Conservation (phyloP, 2,113 vertebrate genomes). For the Lutjanus erythropterus region DNA sequence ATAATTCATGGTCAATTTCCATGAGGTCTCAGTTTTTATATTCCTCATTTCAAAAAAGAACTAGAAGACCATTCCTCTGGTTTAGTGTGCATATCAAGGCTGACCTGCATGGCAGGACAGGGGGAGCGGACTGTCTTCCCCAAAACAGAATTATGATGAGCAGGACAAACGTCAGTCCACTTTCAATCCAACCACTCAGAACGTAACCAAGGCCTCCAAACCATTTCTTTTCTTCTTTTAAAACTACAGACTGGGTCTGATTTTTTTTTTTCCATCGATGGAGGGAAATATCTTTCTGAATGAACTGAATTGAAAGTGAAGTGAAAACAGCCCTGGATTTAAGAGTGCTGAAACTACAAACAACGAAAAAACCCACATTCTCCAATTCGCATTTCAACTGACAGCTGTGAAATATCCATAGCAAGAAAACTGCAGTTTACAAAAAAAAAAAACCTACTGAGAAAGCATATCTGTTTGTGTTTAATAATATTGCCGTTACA, state of each 20-base stretch:
- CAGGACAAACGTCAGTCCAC: slow-evolving; percentile 56
- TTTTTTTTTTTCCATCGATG: neutral
- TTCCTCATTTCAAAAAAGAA: slow-evolving; percentile 73
- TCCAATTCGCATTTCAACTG: slow-evolving; percentile 36
- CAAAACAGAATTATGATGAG: slow-evolving; percentile 66
- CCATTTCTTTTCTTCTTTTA: neutral
- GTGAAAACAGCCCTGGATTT: slow-evolving; percentile 45
- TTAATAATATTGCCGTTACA: slow-evolving; percentile 69
- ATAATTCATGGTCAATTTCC: slow-evolving; percentile 80
- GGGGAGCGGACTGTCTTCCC: slow-evolving; percentile 63
- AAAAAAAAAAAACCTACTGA: slow-evolving; percentile 42
- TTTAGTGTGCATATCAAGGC: slow-evolving; percentile 80
- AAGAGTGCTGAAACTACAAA: slow-evolving; percentile 60
- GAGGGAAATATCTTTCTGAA: neutral
- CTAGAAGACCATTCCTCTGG: slow-evolving; percentile 67
- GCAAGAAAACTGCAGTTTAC: slow-evolving; percentile 51
- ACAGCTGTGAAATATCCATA: slow-evolving; percentile 46
- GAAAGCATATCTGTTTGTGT: slow-evolving; percentile 55
- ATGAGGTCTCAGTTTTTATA: slow-evolving; percentile 78
- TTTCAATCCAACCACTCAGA: slow-evolving; percentile 55
- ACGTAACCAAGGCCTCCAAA: neutral
- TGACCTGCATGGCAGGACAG: slow-evolving; percentile 83
- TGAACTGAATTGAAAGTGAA: slow-evolving; percentile 62
- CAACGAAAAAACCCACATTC: slow-evolving; percentile 36
- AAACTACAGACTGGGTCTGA: slow-evolving; percentile 4